Base-by-base conservation (phyloP, 1,140 invertebrate genomes). In the Hycleus cichorii region DNA sequence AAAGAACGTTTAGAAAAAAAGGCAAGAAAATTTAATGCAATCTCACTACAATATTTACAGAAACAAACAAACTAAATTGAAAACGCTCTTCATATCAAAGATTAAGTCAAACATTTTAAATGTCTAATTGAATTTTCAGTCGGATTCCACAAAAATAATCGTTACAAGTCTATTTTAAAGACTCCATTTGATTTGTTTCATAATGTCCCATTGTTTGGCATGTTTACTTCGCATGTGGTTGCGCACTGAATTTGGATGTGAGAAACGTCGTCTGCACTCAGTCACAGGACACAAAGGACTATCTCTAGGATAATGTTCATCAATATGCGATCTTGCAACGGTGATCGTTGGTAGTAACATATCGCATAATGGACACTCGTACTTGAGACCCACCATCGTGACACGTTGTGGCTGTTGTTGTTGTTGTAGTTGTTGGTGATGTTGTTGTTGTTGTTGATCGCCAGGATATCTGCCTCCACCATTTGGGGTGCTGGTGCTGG, bases 151-250 rank as follows among this genome's bases (percentile, higher is more conserved):
- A 18, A 18, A 18, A 18, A 5, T 32, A 32, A 32, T 32, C 32
- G 32, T 32, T 32, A 32, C 4, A 18, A 18, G 18, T 10, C 39
- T 42, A 39, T n/a, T 38, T 43, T 62, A 69, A 40, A 64, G 48
- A 38, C 84, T 86, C 80, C 87, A 89, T 64, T 88, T 86, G 57
- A 90, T 81, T 39, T 84, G 85, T 74, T 90, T 90, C 80, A 90
- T 90, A 67, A 83, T 81, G 64, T 86, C 83, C 88, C 88, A 90
- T 67, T 89, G 83, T 57, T 81, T 74, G 1, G 85, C 80, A 74
- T 90, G 89, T 74, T 90, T 90, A 59, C 86, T 81, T 58, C 88
- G 78, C 88, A 90, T 90, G 73, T 90, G 88, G 73, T 90, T 91
- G 59, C 88, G 80, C 38, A 90, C 87, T 40, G 86, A 89, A 74